Conservation (phyloP, 2,797 vertebrate genomes). For the Epinephelus awoara region DNA sequence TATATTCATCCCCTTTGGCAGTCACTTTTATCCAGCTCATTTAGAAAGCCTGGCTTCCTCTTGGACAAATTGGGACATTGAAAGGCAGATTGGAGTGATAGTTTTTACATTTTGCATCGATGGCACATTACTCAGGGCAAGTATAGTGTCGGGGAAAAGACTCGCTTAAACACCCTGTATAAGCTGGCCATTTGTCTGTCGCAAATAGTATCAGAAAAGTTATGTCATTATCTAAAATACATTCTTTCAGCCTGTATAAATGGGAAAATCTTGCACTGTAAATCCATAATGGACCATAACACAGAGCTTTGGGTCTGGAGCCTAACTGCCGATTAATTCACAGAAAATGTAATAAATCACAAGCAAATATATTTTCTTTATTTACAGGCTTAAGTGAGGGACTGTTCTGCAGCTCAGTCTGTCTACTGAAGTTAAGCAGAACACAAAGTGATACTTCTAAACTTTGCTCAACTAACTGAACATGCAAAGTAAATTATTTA, state of each 20-base stretch:
- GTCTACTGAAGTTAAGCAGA: not conserved
- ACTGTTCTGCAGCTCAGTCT: slow-evolving; percentile 5
- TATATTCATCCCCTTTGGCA: slow-evolving; percentile 81
- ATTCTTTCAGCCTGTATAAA: slow-evolving; percentile 31
- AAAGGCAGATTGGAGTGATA: slow-evolving; percentile 78
- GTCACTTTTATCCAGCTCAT: slow-evolving; percentile 80
- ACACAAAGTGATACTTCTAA: slow-evolving; percentile 6
- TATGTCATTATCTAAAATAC: slow-evolving; percentile 46
- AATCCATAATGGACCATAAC: slow-evolving; percentile 33
- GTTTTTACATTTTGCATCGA: slow-evolving; percentile 77
- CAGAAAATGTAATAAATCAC: slow-evolving; percentile 34
- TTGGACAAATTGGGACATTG: slow-evolving; percentile 80
- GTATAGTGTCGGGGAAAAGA: slow-evolving; percentile 60
- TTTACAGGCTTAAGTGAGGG: slow-evolving; percentile 5
- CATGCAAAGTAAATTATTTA: slow-evolving; percentile 6
- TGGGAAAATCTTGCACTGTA: slow-evolving; percentile 25
- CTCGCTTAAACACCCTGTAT: slow-evolving; percentile 45
- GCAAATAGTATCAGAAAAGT: slow-evolving; percentile 50
- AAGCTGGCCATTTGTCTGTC: slow-evolving; percentile 42
- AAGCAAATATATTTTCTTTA: not conserved
- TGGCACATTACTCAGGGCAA: slow-evolving; percentile 74
- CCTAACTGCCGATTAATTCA: slow-evolving; percentile 27
- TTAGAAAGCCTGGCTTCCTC: slow-evolving; percentile 76
- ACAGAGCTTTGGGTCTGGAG: slow-evolving; percentile 21
- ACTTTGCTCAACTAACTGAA: not conserved